These are phyloP conservation scores for Hyperoplus immaculatus DNA, from an alignment of 2,797 vertebrate species.

Conservation along the genomic window DNA sequence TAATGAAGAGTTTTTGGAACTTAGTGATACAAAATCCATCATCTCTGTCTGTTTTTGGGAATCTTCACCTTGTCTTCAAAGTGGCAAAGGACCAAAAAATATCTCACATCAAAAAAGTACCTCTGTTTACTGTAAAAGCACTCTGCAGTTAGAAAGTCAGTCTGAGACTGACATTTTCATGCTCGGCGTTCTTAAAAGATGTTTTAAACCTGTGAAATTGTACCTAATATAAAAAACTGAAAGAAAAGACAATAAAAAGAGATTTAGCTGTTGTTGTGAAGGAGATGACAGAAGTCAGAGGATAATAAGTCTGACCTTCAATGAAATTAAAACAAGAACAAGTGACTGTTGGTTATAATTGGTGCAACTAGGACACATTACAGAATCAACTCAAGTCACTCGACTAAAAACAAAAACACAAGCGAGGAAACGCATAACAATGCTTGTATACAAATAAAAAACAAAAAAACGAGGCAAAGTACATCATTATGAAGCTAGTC, in stretches of 20 bases:
- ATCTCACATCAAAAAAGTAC: not conserved
- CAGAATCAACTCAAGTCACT: constrained; percentile 14
- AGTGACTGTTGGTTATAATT: constrained; percentile 41
- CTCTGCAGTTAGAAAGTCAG: not conserved
- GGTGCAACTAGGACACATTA: constrained; percentile 5
- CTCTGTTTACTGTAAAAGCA: not conserved
- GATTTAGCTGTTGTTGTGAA: not conserved
- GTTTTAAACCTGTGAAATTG: constrained; percentile 31
- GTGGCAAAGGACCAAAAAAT: not conserved
- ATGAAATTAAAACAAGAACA: constrained; percentile 25
- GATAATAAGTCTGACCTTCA: constrained; percentile 37
- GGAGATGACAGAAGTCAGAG: constrained; percentile 22
- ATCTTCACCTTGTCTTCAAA: not conserved
- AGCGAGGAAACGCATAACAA: not conserved
- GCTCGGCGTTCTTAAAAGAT: not conserved
- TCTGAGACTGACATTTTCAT: not conserved
- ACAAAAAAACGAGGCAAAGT: not conserved
- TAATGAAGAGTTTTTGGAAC: not conserved
- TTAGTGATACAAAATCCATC: not conserved
- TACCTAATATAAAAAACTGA: not conserved
- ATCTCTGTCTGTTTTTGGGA: constrained; percentile 6
- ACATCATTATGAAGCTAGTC: not conserved
- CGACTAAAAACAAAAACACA: constrained; percentile 1
- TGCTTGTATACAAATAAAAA: constrained; percentile 13
- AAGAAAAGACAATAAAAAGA: not conserved